Evolutionary conservation across 2,113 vertebrate genomes (phyloP), one percentile per base, ranked within the genome.

Genomic region (Eleginops maclovinus): DNA sequence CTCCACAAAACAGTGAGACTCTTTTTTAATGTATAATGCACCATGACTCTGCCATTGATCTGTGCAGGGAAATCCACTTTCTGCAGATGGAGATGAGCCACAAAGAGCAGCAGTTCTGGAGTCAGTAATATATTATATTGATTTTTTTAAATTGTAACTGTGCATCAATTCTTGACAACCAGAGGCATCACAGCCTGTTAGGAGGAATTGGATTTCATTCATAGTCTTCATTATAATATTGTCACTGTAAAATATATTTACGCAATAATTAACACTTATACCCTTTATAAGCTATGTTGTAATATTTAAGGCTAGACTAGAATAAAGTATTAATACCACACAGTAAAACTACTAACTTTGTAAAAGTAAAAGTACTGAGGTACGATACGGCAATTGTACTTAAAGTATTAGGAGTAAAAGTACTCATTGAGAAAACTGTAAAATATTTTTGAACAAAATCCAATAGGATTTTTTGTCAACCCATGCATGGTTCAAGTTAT

Each of bases 21-120:
- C 44, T 50, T 26, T 72, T 61, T 70, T 87, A 87, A 87, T 83
- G 88, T 31, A 36, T 28, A 86, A 82, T 84, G 70, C 61, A 53
- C 43, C 24, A 19, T 16, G 58, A 71, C 54, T 61, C 66, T 47
- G 81, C 68, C 74, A 88, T 85, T 66, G 79, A 88, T 83, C 72
- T 0, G 24, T 28, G 53, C 40, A 50, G 71, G n/a, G 44, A 68
- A 77, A 58, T 55, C 26, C 44, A 77, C 53, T 82, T 60, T 66
- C 55, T 79, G 53, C 58, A 53, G 43, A 72, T 24, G 9, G 44
- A 63, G 26, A 72, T 46, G 59, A 61, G 49, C 62, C 67, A 59
- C 46, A 66, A 21, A 71, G 59, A 73, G 65, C 65, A 26, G 60
- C 72, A 75, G 21, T 49, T 47, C 56, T 40, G 24, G 41, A 65